Evolutionary conservation across 2,113 vertebrate species (phyloP), one percentile per base, ranked within the genome.

Genomic region (Chrysochloris asiatica): DNA sequence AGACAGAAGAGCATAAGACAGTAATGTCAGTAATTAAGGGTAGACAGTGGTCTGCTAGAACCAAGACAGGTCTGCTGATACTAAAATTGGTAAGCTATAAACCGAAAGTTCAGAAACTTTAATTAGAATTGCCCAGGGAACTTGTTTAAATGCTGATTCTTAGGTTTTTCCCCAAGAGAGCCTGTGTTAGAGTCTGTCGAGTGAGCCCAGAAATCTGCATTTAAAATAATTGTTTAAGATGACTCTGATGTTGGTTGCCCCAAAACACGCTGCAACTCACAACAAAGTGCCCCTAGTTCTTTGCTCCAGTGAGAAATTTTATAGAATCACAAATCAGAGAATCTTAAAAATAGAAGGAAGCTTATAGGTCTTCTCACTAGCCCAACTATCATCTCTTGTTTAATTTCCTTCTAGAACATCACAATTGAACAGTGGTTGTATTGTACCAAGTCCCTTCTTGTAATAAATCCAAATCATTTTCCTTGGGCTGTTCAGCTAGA

Each of bases 31-130:
- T 83, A 79, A 43, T 43, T 36, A 65, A 91, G 88, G 79, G 52
- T 72, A 54, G 33, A 45, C 91, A 87, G 76, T 56, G 38, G 4
- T 24, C 47, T 73, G 10, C 9, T 69, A 43, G 52, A 78, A 78
- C n/a, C 63, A 47, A 26, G n/a, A 59, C 43, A 4, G 0, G 1
- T 38, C 21, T 83, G 28, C 67, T 19, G 19, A 30, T n/a, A 30
- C 16, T 83, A 75, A 81, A 81, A 33, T 47, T 93, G 73, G 73
- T 22, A 84, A 82, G 45, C 6, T 43, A 26, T 81, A 56, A 90
- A 52, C 8, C 41, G 80, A 52, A 93, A 90, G 24, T 81, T 86
- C 48, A 61, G 43, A 92, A 72, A 71, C 33, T 50, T 85, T 83
- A 59, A n/a, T 36, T 17, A 43, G 41, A 75, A 52, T 52, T 89